Base-by-base conservation (phyloP, 1,140 invertebrate species). In the Subanguina moxae region DNA sequence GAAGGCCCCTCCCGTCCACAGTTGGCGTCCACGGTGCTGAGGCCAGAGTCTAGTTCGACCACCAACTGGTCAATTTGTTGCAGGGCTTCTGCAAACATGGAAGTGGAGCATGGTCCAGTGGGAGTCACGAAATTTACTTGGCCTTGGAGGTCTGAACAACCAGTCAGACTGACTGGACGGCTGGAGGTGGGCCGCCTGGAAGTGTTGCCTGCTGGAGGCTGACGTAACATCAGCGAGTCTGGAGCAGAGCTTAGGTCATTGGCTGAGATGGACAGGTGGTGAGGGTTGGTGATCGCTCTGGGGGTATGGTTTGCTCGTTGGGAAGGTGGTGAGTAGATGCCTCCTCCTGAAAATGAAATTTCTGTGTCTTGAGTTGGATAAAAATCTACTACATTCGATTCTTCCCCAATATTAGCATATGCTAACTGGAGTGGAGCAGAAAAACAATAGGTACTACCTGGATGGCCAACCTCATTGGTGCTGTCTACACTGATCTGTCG, bases 31-130 rank as follows among this genome's bases (percentile, higher is more conserved):
- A 72, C 19, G 7, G n/a, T 58, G 15, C 43, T 59, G 57, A 69
- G 72, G 21, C 72, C 72, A 15, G n/a, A 69, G 48, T 72, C 70
- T 11, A 72, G 46, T 27, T 71, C 68, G 13, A 48, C 48, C 28
- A 62, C 68, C 23, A 72, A 57, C 43, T 59, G 69, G 43, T 72
- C 70, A 43, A 72, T 72, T 72, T 72, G 70, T 30, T 72, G 70
- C 13, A 72, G 45, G n/a, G 70, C 64, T 64, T 72, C 70, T 32
- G 70, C 68, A 23, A 72, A 58, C 0, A 72, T 48, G 32, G 70
- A 57, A 46, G 69, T 43, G 11, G 69, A 71, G 42, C 45, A 65
- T 1, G 27, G 43, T 28, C 48, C 64, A 59, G n/a, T 27, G 7
- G 32, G 58, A 42, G 9, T 59, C 11, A 27, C 0, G 42, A 62